Evolutionary conservation across 2,113 vertebrate species (phyloP), one percentile per base, ranked within the genome.

Genomic region (Anguilla japonica): DNA sequence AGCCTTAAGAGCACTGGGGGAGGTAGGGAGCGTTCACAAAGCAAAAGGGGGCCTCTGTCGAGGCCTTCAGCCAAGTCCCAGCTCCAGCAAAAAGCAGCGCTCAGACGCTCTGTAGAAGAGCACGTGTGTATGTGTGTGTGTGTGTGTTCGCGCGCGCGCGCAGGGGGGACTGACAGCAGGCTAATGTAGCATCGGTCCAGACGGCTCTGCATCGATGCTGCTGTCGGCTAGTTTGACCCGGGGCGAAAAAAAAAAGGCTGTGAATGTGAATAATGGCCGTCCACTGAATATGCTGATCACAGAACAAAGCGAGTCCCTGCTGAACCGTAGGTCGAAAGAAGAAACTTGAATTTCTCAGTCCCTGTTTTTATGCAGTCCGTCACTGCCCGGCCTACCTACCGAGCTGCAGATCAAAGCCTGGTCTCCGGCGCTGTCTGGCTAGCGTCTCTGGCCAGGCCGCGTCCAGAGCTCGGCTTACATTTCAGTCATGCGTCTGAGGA

Each of bases 321-420:
- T 88, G n/a, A 85, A 86, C 43, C 78, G 57, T 84, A 40, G 41
- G 46, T 40, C 22, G 14, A 87, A 40, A 71, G 86, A 89, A 82
- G 87, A 89, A 93, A 93, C 91, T 93, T 92, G 92, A 93, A 90
- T 88, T 34, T 88, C 79, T 84, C 67, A 84, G 87, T 91, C 87
- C 60, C 46, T 41, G 57, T 63, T 50, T 86, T 86, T 82, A 79
- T 22, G 79, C 82, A 22, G 40, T 46, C 9, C 40, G 14, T 86
- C 84, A 3, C 60, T 53, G 80, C 82, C 82, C 41, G 46, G 83
- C 29, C 50, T 16, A 57, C 29, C 46, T 22, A 60, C 53, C 29
- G 34, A 83, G 50, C 53, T 56, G 80, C 53, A 60, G 82, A 79
- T 85, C n/a, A 41, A 81, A 75, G 79, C n/a, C n/a, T 26, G 11